Evolutionary conservation across 2,113 vertebrate species (phyloP).

Genomic region (Verasper variegatus): DNA sequence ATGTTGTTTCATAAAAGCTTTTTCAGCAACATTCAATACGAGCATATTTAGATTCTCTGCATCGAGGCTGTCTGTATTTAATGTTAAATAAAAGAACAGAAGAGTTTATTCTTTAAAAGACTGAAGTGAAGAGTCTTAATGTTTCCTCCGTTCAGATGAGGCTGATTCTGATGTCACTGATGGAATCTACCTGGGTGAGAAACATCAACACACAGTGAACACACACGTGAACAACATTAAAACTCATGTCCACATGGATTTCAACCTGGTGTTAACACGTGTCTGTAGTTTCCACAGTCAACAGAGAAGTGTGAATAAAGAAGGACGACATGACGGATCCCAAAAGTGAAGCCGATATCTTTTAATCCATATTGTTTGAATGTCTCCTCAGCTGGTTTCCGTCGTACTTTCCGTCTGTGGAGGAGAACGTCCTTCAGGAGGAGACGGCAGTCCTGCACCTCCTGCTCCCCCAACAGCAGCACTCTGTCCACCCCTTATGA

Average conservation of each 20-base stretch:
- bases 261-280: too few relatives aligned
- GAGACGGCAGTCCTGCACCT: constrained; percentile 68
- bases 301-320: too few relatives aligned
- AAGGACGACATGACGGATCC: too few relatives aligned
- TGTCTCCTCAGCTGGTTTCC: constrained; percentile 87
- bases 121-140: not conserved
- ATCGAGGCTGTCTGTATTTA: too few relatives aligned
- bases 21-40: too few relatives aligned
- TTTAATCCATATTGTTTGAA: not conserved
- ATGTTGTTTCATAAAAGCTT: not conserved
- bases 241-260: too few relatives aligned
- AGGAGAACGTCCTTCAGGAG: constrained; percentile 81
- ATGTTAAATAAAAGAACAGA: too few relatives aligned
- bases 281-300: too few relatives aligned
- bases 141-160: constrained; percentile 79
- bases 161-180: constrained; percentile 84
- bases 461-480: constrained; percentile 68
- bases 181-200: constrained; percentile 87
- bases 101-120: too few relatives aligned
- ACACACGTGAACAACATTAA: not conserved
- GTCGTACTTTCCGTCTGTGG: constrained; percentile 89
- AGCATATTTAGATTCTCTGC: too few relatives aligned
- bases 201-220: not conserved
- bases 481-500: constrained; percentile 84
- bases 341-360: too few relatives aligned